Percentiles rank a stretch among this genome's conserved stretches.
These are phyloP conservation scores for Phthorimaea operculella DNA, from an alignment of 1,140 invertebrate genomes.

Conservation along the genomic window DNA sequence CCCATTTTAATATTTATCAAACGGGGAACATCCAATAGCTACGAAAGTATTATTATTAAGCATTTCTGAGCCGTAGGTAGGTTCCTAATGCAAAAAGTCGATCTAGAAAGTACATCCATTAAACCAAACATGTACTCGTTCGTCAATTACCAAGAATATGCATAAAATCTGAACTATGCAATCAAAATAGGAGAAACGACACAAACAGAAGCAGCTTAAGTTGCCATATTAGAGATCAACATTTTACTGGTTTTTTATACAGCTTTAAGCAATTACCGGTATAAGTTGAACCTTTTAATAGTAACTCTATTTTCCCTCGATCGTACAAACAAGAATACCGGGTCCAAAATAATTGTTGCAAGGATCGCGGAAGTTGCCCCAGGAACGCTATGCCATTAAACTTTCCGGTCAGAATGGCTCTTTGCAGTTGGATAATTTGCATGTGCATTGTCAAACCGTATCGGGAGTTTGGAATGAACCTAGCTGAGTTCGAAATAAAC, in stretches of 20 bases:
- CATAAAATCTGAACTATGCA: not conserved
- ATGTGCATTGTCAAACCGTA: slow-evolving; percentile 64
- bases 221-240: too few relatives aligned
- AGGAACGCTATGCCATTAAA: slow-evolving; percentile 50
- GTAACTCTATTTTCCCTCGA: too few relatives aligned
- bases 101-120: too few relatives aligned
- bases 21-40: not conserved
- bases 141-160: not conserved
- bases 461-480: slow-evolving; percentile 50
- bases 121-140: not conserved
- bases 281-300: too few relatives aligned
- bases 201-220: not conserved
- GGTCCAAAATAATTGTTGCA: slow-evolving; percentile 50
- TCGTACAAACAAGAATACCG: slow-evolving; percentile 25
- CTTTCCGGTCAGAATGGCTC: slow-evolving; percentile 55
- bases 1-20: too few relatives aligned
- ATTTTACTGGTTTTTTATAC: too few relatives aligned
- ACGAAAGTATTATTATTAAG: not conserved
- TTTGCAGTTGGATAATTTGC: slow-evolving; percentile 56
- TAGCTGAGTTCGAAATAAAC: slow-evolving; percentile 42
- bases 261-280: too few relatives aligned
- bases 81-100: too few relatives aligned
- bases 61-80: too few relatives aligned
- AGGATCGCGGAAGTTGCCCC: slow-evolving; percentile 46
- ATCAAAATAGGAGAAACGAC: not conserved